phyloP scores from a whole-genome alignment of 2,888 invertebrate species.

The Adelphocoris suturalis region DNA sequence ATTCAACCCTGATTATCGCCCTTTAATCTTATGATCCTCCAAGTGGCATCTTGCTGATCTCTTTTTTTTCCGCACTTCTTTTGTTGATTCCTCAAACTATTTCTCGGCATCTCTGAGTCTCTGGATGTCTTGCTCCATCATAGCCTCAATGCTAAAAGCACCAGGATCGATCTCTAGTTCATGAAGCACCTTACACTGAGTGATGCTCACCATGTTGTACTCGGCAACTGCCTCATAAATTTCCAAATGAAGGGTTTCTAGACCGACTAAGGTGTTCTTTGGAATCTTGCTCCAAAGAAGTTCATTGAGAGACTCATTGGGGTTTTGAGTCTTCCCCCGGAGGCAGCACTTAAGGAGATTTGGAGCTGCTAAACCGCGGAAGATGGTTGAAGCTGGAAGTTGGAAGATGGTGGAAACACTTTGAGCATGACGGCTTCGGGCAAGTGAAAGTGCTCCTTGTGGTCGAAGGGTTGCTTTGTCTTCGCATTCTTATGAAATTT shows the following conservation, averaged over 20 bases:
- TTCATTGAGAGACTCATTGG: not conserved
- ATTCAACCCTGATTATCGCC: slow-evolving; percentile 58
- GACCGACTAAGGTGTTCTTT: not conserved
- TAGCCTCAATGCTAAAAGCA: not conserved
- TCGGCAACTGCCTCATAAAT: not conserved
- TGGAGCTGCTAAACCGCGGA: not conserved
- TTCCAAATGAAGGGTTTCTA: not conserved
- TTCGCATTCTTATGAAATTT: not conserved
- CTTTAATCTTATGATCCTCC: not conserved
- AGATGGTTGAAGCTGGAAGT: too few species aligned
- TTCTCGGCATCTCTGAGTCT: not conserved
- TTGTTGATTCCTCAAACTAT: not conserved
- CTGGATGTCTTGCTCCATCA: not conserved
- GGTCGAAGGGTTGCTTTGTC: not conserved
- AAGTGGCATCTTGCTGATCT: not conserved
- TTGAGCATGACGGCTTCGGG: slow-evolving; percentile 42
- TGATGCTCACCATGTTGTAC: not conserved
- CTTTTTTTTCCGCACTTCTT: not conserved
- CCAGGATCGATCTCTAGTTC: not conserved
- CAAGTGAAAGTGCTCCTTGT: slow-evolving; percentile 38
- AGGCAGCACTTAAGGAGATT: not conserved
- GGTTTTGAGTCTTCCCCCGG: slow-evolving; percentile 48
- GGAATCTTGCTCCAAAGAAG: not conserved
- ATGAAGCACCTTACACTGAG: not conserved
- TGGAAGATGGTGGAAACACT: too few species aligned